A percentile compares a stretch with the other conserved stretches of the same genome.
Evolutionary conservation across 2,888 invertebrate species (phyloP).

Genomic region (Iselma pallidipennis): DNA sequence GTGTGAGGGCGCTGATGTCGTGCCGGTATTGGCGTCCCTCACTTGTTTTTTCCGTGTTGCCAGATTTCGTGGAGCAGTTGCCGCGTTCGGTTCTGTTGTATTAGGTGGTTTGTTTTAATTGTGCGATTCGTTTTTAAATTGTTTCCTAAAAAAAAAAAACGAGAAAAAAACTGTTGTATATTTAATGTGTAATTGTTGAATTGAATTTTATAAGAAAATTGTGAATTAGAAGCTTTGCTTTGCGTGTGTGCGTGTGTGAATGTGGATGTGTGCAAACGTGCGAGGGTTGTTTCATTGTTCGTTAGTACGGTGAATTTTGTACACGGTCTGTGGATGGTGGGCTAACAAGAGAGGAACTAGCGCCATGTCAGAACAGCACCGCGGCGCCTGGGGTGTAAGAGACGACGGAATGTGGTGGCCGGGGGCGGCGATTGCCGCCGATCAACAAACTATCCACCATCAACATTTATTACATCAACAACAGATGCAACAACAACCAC

Average conservation of each 20-base stretch:
- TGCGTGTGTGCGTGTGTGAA: slow-evolving; percentile 6
- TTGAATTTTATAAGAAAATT: slow-evolving; percentile 9
- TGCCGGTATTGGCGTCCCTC: slow-evolving; percentile 54
- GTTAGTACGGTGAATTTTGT: slow-evolving; percentile 5
- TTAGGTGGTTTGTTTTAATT: slow-evolving; percentile 30
- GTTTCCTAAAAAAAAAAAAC: slow-evolving; percentile 3
- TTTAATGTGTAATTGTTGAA: background rate
- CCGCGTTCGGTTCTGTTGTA: slow-evolving; percentile 38
- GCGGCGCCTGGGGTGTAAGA: slow-evolving; percentile 67
- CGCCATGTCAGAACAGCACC: slow-evolving; percentile 67
- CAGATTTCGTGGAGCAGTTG: slow-evolving; percentile 52
- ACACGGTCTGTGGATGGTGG: slow-evolving; percentile 13
- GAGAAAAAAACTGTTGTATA: slow-evolving; percentile 9
- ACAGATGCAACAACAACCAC: slow-evolving; percentile 47
- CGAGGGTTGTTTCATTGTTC: slow-evolving; percentile 12
- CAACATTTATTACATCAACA: slow-evolving; percentile 48
- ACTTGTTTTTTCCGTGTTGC: slow-evolving; percentile 54
- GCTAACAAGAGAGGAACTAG: slow-evolving; percentile 13
- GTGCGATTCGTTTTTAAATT: slow-evolving; percentile 24
- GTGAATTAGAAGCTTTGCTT: slow-evolving; percentile 4
- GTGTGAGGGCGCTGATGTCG: slow-evolving; percentile 52
- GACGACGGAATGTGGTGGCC: slow-evolving; percentile 68
- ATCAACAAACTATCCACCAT: slow-evolving; percentile 51
- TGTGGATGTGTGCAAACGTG: slow-evolving; percentile 17
- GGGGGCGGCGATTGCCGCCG: slow-evolving; percentile 59